These are phyloP conservation scores for Zosterops hypoxanthus DNA, from an alignment of 2,113 vertebrate genomes.

Conservation along the genomic window DNA sequence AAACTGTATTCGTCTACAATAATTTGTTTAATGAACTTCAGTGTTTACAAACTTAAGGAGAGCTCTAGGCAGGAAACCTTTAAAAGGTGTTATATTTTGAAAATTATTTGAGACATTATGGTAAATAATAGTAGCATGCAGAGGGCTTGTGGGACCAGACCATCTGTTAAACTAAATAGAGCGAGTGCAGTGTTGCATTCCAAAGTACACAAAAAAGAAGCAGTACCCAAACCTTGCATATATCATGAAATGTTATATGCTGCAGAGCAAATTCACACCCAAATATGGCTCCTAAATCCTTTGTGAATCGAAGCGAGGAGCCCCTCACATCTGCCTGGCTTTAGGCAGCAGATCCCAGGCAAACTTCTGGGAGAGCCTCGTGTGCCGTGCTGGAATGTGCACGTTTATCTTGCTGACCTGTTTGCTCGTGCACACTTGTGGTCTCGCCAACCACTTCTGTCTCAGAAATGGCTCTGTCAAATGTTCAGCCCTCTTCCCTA, in stretches of 20 bases:
- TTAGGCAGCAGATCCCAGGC: background rate
- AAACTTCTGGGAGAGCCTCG: background rate
- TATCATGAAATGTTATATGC: background rate
- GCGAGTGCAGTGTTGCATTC: accelerated
- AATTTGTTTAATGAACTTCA: background rate
- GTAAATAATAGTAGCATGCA: background rate
- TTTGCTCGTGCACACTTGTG: accelerated
- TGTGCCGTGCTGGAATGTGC: background rate
- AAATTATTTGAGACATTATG: background rate
- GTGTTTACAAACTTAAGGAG: background rate
- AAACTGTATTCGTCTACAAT: background rate
- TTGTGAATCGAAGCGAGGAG: background rate
- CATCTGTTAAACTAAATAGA: background rate
- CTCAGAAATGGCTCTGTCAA: background rate
- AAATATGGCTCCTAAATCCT: background rate
- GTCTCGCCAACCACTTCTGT: background rate
- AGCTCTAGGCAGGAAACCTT: background rate
- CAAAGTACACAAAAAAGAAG: background rate
- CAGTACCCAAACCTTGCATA: background rate
- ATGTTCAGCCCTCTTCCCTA: background rate
- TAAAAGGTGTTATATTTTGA: background rate
- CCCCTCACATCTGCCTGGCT: background rate
- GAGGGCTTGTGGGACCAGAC: background rate
- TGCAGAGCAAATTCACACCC: background rate
- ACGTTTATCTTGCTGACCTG: background rate